A percentile compares a stretch with the other conserved stretches of the same genome.
Evolutionary conservation across 64 coral and sea anemone species (phyloP).

Genomic region (Montipora capricornis): DNA sequence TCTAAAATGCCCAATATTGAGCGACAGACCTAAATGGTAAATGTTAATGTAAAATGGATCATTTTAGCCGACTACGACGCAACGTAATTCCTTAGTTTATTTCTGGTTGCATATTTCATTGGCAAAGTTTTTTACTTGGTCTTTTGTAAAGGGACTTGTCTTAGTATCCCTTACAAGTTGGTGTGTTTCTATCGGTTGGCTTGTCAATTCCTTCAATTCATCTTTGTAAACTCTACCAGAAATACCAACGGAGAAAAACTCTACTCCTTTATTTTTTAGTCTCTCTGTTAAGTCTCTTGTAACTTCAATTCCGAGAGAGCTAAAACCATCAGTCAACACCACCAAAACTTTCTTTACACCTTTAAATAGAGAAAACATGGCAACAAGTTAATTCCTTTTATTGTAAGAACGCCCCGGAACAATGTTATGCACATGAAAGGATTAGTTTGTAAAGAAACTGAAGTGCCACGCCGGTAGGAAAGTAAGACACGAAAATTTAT

Average conservation of each 20-base stretch:
- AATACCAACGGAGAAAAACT: slow-evolving; percentile 44
- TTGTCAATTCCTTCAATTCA: slow-evolving; percentile 31
- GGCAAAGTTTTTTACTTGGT: background rate
- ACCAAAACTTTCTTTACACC: slow-evolving; percentile 56
- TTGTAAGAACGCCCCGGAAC: too few species aligned
- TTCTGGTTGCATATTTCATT: too few species aligned
- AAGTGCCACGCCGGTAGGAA: too few species aligned
- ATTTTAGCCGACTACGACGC: too few species aligned
- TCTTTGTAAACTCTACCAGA: background rate
- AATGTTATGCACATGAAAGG: too few species aligned
- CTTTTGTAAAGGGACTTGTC: background rate
- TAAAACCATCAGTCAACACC: slow-evolving; percentile 27
- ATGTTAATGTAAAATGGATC: too few species aligned
- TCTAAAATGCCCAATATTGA: too few species aligned
- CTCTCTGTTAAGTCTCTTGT: background rate
- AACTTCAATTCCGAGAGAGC: background rate
- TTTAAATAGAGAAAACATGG: background rate
- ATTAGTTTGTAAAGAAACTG: too few species aligned
- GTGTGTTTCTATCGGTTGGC: slow-evolving; percentile 16
- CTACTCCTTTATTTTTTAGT: slow-evolving; percentile 16
- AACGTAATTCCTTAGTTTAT: too few species aligned
- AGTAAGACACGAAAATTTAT: too few species aligned
- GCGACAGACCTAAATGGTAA: too few species aligned
- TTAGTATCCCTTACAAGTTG: background rate
- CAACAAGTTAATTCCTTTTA: background rate